Conservation (phyloP, 2,888 invertebrate species). For the Flexamia atlantica region DNA sequence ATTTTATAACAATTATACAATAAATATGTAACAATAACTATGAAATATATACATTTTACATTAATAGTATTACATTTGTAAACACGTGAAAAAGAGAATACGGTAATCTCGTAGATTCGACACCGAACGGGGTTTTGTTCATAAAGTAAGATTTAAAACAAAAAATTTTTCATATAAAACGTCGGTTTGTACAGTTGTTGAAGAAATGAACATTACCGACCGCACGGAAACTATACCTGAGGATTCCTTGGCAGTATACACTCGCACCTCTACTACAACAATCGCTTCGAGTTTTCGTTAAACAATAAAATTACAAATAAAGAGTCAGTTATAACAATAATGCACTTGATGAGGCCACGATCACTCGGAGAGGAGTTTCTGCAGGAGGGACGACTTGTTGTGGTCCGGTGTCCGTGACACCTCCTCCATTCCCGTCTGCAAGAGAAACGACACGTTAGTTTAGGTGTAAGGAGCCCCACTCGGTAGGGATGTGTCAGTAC, state of each 20-base stretch:
- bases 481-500: too few relatives aligned
- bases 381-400: conserved; percentile 86
- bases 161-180: background rate
- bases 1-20: conserved; percentile 54
- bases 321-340: conserved; percentile 65
- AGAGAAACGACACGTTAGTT: background rate
- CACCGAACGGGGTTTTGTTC: conserved; percentile 25
- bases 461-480: too few relatives aligned
- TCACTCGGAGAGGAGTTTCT: conserved; percentile 90
- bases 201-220: conserved; percentile 33
- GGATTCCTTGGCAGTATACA: conserved; percentile 41
- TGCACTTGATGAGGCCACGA: conserved; percentile 65
- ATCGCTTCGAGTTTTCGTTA: conserved; percentile 8
- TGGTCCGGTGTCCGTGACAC: conserved; percentile 85
- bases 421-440: conserved; percentile 79
- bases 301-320: conserved; percentile 43
- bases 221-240: conserved; percentile 28
- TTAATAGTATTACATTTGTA: conserved; percentile 39
- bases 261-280: conserved; percentile 35
- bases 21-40: conserved; percentile 57
- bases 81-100: conserved; percentile 27
- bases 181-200: conserved; percentile 45
- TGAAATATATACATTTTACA: conserved; percentile 53
- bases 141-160: conserved; percentile 29
- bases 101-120: background rate